Conservation (phyloP, 2,113 vertebrate species). For the Paradisaea rubra region DNA sequence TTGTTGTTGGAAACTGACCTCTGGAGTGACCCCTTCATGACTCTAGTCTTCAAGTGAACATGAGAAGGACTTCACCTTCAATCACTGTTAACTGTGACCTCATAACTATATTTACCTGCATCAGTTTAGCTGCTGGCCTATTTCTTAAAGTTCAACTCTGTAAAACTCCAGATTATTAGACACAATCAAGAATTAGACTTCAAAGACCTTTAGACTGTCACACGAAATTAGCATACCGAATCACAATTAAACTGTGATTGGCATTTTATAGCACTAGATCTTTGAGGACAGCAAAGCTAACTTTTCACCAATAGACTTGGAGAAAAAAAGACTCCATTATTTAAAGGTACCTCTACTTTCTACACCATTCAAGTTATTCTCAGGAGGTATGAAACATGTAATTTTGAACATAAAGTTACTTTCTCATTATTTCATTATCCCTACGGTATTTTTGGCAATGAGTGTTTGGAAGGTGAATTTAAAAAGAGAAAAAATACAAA, state of each 20-base stretch:
- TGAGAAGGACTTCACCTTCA: conserved; percentile 34
- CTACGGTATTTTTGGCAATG: not conserved
- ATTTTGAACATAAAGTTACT: not conserved
- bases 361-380: not conserved
- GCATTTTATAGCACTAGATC: conserved; percentile 60
- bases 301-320: conserved; percentile 1
- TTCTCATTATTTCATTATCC: conserved; percentile 27
- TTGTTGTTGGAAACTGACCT: not conserved
- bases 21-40: not conserved
- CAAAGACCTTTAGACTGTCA: conserved; percentile 68
- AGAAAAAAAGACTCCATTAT: not conserved
- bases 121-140: conserved; percentile 51
- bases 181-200: conserved; percentile 70
- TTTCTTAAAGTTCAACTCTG: conserved; percentile 60
- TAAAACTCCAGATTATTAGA: conserved; percentile 59
- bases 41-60: conserved; percentile 31
- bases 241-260: conserved; percentile 61
- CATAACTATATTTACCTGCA: conserved; percentile 30
- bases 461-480: not conserved
- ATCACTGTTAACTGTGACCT: conserved; percentile 59
- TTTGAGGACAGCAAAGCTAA: conserved; percentile 40
- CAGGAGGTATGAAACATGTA: not conserved
- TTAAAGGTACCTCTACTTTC: conserved; percentile 17
- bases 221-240: conserved; percentile 65
- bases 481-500: not conserved